phyloP scores from a whole-genome alignment of 2,888 invertebrate species.

The Pomacea canaliculata region DNA sequence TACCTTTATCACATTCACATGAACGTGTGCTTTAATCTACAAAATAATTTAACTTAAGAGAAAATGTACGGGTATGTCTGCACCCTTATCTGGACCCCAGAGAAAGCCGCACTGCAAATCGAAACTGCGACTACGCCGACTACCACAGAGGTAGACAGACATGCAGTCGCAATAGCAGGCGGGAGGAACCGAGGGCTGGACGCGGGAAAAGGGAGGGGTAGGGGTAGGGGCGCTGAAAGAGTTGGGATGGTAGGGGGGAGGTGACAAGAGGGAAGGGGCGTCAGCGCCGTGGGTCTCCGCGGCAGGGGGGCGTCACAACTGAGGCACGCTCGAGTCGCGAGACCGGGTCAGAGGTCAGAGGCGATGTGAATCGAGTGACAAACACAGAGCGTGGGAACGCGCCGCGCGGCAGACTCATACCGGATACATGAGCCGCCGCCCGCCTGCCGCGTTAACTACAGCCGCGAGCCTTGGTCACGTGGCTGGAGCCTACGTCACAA shows the following conservation, averaged over 20 bases:
- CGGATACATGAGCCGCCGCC: background rate
- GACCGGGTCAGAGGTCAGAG: constrained; percentile 37
- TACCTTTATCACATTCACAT: too few relatives aligned
- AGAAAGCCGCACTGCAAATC: too few relatives aligned
- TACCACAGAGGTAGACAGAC: too few relatives aligned
- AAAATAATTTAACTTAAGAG: too few relatives aligned
- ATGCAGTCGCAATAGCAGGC: too few relatives aligned
- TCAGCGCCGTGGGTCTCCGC: background rate
- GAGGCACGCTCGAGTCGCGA: constrained; percentile 47
- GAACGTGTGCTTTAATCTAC: too few relatives aligned
- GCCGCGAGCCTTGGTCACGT: background rate
- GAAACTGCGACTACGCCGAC: too few relatives aligned
- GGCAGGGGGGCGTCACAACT: background rate
- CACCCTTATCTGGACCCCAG: too few relatives aligned
- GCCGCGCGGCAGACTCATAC: constrained; percentile 7
- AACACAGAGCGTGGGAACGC: constrained; percentile 28
- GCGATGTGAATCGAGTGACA: constrained; percentile 28
- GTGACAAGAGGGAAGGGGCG: background rate
- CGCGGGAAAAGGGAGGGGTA: too few relatives aligned
- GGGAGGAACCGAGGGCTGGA: too few relatives aligned
- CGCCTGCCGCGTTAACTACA: background rate
- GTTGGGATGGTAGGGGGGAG: background rate
- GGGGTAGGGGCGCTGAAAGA: background rate
- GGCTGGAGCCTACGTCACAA: background rate
- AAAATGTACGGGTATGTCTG: too few relatives aligned